A percentile compares a stretch with the other conserved stretches of the same genome.
Conservation (phyloP, 2,113 vertebrate species). For the Microcebus griseorufus region DNA sequence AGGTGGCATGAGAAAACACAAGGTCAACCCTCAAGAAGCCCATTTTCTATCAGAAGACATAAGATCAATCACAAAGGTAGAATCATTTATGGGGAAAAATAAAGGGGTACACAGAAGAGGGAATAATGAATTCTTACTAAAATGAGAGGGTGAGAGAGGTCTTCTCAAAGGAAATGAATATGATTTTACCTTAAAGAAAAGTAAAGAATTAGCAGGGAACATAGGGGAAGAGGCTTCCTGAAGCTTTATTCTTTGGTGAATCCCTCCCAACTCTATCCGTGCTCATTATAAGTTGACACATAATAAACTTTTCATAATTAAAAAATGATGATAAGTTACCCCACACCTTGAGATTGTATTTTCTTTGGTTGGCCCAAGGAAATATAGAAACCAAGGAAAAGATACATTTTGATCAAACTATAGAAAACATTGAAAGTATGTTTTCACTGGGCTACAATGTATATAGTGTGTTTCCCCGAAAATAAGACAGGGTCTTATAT, state of each 20-base stretch:
- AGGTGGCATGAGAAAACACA: background rate
- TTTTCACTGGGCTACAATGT: background rate
- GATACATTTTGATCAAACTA: background rate
- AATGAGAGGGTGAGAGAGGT: background rate
- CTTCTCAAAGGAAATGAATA: background rate
- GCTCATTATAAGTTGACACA: background rate
- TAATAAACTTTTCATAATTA: background rate
- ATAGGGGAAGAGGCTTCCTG: fast-evolving
- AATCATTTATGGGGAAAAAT: background rate
- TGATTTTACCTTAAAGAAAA: background rate
- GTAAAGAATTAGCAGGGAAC: background rate
- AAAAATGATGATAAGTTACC: background rate
- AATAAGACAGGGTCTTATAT: no score
- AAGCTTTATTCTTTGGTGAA: background rate
- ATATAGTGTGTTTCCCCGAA: no score
- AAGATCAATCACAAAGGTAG: background rate
- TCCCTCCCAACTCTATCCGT: background rate
- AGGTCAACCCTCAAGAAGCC: background rate
- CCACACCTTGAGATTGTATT: background rate
- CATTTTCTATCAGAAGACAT: background rate
- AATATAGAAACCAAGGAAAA: background rate
- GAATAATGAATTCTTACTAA: background rate
- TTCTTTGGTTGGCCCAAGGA: background rate
- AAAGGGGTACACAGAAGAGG: background rate
- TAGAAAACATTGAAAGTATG: background rate